phyloP scores from a whole-genome alignment of 2,888 invertebrate species.

The Koerneria pararmatus region DNA sequence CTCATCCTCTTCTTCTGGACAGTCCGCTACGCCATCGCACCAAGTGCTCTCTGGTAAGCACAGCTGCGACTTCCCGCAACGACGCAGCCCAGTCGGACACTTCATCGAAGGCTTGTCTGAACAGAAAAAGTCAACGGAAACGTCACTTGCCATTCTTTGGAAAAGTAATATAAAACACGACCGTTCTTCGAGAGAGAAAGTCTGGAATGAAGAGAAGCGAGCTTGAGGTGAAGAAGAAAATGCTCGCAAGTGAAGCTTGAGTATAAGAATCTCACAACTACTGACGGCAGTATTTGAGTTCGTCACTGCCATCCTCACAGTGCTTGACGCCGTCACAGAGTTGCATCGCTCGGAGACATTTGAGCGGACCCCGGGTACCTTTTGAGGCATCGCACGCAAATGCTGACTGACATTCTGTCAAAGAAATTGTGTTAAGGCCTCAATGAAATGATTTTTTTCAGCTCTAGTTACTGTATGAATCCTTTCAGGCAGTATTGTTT shows the following conservation, averaged over 20 bases:
- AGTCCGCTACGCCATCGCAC: constrained; percentile 38
- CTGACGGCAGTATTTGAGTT: constrained; percentile 24
- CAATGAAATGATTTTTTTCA: too few relatives aligned
- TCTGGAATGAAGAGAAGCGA: too few relatives aligned
- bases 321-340: constrained; percentile 45
- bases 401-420: constrained; percentile 44
- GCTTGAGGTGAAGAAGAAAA: too few relatives aligned
- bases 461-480: too few relatives aligned
- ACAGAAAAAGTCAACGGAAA: neutral
- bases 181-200: too few relatives aligned
- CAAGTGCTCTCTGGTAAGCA: constrained; percentile 29
- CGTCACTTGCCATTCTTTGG: neutral
- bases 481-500: too few relatives aligned
- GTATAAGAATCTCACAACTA: too few relatives aligned
- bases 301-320: constrained; percentile 45
- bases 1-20: constrained; percentile 35
- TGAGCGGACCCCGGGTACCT: too few relatives aligned
- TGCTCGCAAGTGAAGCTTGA: too few relatives aligned
- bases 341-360: constrained; percentile 7
- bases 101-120: neutral
- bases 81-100: neutral
- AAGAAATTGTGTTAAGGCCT: neutral
- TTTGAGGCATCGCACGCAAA: constrained; percentile 36
- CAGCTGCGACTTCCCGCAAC: constrained; percentile 6
- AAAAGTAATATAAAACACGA: too few relatives aligned